Evolutionary conservation across 2,888 invertebrate genomes (phyloP).

Genomic region (Ormia ochracea): DNA sequence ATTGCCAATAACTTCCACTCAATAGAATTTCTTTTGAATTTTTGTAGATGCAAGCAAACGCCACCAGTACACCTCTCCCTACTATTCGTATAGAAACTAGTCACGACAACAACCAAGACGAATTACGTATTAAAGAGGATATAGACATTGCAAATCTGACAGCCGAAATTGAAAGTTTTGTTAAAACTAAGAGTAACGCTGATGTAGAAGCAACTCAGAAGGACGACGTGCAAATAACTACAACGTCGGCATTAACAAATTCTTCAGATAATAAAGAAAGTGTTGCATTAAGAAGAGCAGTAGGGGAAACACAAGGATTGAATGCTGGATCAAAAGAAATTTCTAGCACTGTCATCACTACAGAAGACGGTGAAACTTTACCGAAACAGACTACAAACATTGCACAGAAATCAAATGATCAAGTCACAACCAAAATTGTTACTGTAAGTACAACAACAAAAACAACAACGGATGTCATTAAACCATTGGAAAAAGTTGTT

Average conservation of each 20-base stretch:
- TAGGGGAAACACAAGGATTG: neutral
- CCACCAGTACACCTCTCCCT: constrained; percentile 16
- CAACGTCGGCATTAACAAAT: neutral
- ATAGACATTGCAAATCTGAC: constrained; percentile 70
- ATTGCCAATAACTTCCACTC: no score
- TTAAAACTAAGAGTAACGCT: constrained; percentile 63
- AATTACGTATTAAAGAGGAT: constrained; percentile 61
- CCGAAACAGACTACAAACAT: neutral
- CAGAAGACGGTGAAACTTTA: neutral
- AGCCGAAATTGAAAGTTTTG: constrained; percentile 73
- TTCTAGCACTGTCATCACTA: neutral
- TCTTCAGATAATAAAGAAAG: neutral
- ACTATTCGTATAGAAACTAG: constrained; percentile 54
- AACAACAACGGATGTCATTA: neutral
- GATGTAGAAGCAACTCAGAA: neutral
- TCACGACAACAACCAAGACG: constrained; percentile 47
- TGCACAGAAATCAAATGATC: constrained; percentile 41
- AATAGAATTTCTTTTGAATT: neutral
- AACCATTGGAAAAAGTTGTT: neutral
- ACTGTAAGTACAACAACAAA: constrained; percentile 19
- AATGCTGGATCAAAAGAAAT: neutral
- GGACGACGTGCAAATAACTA: neutral
- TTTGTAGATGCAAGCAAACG: constrained; percentile 37
- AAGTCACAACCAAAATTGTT: constrained; percentile 45
- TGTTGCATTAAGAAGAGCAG: neutral